These are phyloP conservation scores for Blastobasis lacticolella DNA, from an alignment of 2,888 invertebrate species.

Conservation along the genomic window DNA sequence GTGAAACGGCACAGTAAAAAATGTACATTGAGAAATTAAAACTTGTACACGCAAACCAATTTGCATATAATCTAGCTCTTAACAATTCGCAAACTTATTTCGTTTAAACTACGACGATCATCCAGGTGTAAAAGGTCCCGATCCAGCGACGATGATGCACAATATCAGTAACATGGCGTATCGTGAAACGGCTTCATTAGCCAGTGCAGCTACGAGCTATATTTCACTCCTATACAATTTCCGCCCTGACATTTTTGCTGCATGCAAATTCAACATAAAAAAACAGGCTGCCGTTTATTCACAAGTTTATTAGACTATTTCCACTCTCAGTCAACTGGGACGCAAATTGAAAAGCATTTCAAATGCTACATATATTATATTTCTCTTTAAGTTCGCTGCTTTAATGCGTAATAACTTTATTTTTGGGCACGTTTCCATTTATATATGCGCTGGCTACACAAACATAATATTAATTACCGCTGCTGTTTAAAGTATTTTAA, in stretches of 20 bases:
- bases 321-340: neutral
- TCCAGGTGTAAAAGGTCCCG: slow-evolving; percentile 22
- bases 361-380: neutral
- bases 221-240: slow-evolving; percentile 55
- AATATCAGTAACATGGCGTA: slow-evolving; percentile 36
- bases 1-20: no score
- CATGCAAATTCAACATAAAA: slow-evolving; percentile 37
- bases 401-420: no score
- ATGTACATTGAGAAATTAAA: no score
- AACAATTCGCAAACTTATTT: no score
- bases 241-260: slow-evolving; percentile 48
- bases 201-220: slow-evolving; percentile 50
- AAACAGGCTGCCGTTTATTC: slow-evolving; percentile 24
- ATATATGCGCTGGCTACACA: no score
- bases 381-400: no score
- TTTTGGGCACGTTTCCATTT: no score
- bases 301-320: slow-evolving; percentile 14
- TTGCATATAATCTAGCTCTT: no score
- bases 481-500: no score
- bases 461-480: no score
- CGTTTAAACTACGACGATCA: no score
- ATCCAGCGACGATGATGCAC: slow-evolving; percentile 42
- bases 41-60: no score
- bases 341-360: neutral
- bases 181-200: slow-evolving; percentile 64